Percentiles rank a stretch among this genome's conserved stretches.
Conservation (phyloP, 1,140 invertebrate genomes). For the Camponotus vicinus region DNA sequence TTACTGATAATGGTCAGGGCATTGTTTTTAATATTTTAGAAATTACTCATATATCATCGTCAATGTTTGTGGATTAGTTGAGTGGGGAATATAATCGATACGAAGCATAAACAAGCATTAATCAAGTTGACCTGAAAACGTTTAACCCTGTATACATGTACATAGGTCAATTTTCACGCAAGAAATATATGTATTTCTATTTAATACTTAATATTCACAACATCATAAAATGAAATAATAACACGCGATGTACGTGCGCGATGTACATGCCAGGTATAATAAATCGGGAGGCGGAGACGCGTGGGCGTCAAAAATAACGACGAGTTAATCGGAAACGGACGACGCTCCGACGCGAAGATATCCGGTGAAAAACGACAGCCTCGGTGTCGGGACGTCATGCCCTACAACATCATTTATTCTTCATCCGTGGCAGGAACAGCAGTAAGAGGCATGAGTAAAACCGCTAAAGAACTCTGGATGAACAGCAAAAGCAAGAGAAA, state of each 20-base stretch:
- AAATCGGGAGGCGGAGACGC: not conserved
- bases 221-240: conserved; percentile 2
- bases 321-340: conserved; percentile 56
- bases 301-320: conserved; percentile 31
- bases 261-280: conserved; percentile 20
- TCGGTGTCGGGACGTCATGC: conserved; percentile 25
- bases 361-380: conserved; percentile 55
- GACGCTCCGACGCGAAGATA: conserved; percentile 28
- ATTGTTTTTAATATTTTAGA: conserved; percentile 21
- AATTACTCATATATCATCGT: conserved; percentile 23
- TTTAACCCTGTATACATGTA: not conserved
- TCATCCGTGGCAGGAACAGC: conserved; percentile 40
- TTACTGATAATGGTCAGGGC: not conserved
- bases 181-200: not conserved
- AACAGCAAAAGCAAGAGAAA: not conserved
- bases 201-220: not conserved
- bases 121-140: conserved; percentile 36
- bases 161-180: not conserved
- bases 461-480: conserved; percentile 33
- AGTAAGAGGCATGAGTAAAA: conserved; percentile 22
- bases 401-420: conserved; percentile 62
- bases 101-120: conserved; percentile 36
- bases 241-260: not conserved
- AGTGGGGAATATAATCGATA: conserved; percentile 25
- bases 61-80: conserved; percentile 2